Conservation (phyloP, 1,140 invertebrate genomes). For the Calosoma granatense region DNA sequence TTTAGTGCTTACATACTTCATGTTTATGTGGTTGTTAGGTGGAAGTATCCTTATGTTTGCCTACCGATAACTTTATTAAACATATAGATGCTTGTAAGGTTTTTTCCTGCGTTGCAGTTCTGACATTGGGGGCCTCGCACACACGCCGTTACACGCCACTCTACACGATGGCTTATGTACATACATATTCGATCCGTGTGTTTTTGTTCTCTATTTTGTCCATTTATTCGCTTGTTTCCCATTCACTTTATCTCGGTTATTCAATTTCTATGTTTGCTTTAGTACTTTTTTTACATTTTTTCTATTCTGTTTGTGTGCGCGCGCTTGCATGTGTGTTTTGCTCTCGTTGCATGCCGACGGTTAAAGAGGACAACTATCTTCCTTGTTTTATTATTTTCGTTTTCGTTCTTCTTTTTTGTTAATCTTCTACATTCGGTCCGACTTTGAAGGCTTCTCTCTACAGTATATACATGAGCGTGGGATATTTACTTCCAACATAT, state of each 20-base stretch:
- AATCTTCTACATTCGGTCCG: no score
- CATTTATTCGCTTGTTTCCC: neutral
- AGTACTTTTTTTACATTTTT: neutral
- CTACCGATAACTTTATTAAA: neutral
- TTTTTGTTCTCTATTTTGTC: conserved; percentile 6
- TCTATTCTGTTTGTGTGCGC: neutral
- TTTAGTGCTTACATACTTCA: no score
- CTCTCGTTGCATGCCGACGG: no score
- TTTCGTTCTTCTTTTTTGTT: no score
- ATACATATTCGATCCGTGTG: neutral
- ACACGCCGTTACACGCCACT: neutral
- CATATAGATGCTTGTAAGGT: neutral
- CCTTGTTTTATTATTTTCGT: no score
- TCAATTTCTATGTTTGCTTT: conserved; percentile 5
- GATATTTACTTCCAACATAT: no score
- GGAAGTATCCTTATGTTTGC: neutral
- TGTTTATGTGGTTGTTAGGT: no score
- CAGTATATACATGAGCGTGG: no score
- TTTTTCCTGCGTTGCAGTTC: no score
- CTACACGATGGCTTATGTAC: neutral
- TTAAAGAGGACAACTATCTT: neutral
- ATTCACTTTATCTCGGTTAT: conserved; percentile 5
- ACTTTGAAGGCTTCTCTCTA: no score
- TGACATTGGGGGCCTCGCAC: neutral
- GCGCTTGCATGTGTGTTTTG: no score